Base-by-base conservation (phyloP, 2,888 invertebrate species). In the Aleiodes testaceus region DNA sequence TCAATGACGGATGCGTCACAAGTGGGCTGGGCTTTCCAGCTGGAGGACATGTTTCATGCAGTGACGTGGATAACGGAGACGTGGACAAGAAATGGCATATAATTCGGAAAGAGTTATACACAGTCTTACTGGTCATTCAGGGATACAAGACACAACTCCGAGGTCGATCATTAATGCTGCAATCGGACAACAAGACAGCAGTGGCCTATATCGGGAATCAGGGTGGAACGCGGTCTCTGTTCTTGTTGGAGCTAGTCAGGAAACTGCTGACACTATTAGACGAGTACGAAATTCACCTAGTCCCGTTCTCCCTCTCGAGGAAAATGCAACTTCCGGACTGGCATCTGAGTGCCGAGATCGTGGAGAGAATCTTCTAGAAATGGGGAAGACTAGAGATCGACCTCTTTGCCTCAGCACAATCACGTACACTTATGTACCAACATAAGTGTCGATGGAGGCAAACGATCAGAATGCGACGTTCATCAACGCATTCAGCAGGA, bases 131-230 rank as follows among this genome's bases (percentile, higher is more conserved):
- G n/a, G n/a, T n/a, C n/a, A n/a, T n/a, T n/a, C n/a, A n/a, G n/a
- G n/a, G n/a, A n/a, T n/a, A n/a, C n/a, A n/a, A n/a, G n/a, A n/a
- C n/a, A n/a, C n/a, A n/a, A n/a, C n/a, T n/a, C n/a, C n/a, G n/a
- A n/a, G n/a, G n/a, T n/a, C n/a, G n/a, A n/a, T n/a, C n/a, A n/a
- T n/a, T n/a, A n/a, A n/a, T n/a, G n/a, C n/a, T n/a, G n/a, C n/a
- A n/a, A n/a, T n/a, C n/a, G n/a, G n/a, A n/a, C n/a, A 55, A 55
- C 53, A 55, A 30, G n/a, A 55, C 53, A 3, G n/a, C 30, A 1
- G 1, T 55, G 30, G 53, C 53, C 0, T 55, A 55, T 26, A 55
- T 55, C 26, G 26, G 12, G 53, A 55, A 55, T n/a, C 53, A 55
- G 53, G 22, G 53, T 9, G 53, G 53, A 20, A 53, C 22, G 1